Base-by-base conservation (phyloP, 2,888 invertebrate species). In the Seladonia tumulorum region DNA sequence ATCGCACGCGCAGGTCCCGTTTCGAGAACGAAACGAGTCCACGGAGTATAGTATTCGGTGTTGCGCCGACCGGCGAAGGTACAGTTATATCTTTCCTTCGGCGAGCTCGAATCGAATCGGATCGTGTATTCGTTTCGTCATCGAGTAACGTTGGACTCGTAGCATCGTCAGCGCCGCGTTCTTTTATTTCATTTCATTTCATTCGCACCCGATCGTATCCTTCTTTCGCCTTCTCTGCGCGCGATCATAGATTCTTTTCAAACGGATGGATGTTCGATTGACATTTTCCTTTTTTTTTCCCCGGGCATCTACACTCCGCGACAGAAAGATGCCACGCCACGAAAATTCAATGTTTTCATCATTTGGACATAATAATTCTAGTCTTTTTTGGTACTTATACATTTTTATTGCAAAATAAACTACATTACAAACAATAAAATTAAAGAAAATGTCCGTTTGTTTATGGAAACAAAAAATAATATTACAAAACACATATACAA, bases 1-100 rank as follows among this genome's bases (percentile, higher is more conserved):
- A 66, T 70, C 47, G 57, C 57, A 63, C 71, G 29, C 29, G 57
- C 57, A 63, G 29, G 60, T 71, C 81, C 57, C 70, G 49, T 57
- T 42, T 60, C 25, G 22, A 57, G 8, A 14, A n/a, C 70, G 45
- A 45, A 71, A 47, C 45, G 45, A 71, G 45, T 49, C 35, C 25
- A 49, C 18, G 29, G 29, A 72, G 42, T 49, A 35, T 35, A 72
- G 72, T 22, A 25, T 8, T 72, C 72, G 71, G 4, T 18, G 29
- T 72, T 47, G 45, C 45, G 71, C 25, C 45, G 71, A 22, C 39
- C 63, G 63, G 18, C 16, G 63, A 29, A 29, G 63, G 63, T 63
- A 63, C 63, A 63, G 63, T 63, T 63, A 63, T 29, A 8, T 63
- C 63, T 63, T 18, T 63, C 8, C 29, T 63, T 29, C 63, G 63